Conservation (phyloP, 2,113 vertebrate genomes). For the Nycticebus coucang region DNA sequence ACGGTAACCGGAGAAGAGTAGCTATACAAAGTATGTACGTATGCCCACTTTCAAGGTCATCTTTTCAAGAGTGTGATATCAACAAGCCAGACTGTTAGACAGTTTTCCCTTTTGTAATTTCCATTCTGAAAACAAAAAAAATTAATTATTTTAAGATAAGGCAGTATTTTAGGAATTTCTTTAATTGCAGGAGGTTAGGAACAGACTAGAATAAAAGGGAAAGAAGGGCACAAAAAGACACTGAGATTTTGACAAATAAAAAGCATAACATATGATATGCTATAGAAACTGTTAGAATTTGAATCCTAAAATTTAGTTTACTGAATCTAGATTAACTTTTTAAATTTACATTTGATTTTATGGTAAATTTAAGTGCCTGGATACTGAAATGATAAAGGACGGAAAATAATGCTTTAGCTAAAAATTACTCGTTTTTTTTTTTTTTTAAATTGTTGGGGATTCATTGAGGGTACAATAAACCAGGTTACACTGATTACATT, state of each 20-base stretch:
- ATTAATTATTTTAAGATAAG: background rate
- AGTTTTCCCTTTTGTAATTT: background rate
- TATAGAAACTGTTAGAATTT: background rate
- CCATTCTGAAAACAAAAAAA: conserved; percentile 25
- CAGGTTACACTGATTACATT: too few species aligned
- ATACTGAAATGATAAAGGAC: background rate
- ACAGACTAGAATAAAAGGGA: background rate
- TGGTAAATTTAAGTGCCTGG: conserved; percentile 1
- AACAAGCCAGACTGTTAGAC: conserved; percentile 9
- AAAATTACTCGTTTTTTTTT: background rate
- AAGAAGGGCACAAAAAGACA: background rate
- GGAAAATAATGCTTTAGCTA: conserved; percentile 41
- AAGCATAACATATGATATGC: background rate
- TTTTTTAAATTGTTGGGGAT: too few species aligned
- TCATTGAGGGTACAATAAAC: too few species aligned
- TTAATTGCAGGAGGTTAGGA: background rate
- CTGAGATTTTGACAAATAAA: background rate
- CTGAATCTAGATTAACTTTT: conserved; percentile 5
- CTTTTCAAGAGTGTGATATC: background rate
- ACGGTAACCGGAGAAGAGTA: background rate
- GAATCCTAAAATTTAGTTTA: conserved; percentile 31
- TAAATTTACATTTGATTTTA: conserved; percentile 42
- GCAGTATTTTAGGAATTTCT: conserved; percentile 5
- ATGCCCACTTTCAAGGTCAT: background rate
- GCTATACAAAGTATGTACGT: background rate